Percentiles rank a stretch among this genome's conserved stretches.
Evolutionary conservation across 2,797 vertebrate species (phyloP).

Genomic region (Rachycentron canadum): DNA sequence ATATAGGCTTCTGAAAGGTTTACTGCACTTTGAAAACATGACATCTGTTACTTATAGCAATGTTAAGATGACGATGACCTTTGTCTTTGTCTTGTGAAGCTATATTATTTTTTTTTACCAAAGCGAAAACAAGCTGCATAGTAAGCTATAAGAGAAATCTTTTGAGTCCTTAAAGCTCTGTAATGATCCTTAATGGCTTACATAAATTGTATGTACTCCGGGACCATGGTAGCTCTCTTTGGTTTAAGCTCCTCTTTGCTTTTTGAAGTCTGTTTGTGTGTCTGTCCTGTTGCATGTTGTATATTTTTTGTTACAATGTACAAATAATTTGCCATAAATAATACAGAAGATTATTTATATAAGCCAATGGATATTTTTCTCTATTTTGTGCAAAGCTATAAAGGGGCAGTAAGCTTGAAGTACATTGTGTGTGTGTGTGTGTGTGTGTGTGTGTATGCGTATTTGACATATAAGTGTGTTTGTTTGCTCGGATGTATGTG

Average conservation of each 20-base stretch:
- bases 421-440: conserved; percentile 12
- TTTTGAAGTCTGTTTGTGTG: neutral
- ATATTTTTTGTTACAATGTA: neutral
- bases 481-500: conserved; percentile 23
- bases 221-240: neutral
- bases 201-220: neutral
- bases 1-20: conserved; percentile 14
- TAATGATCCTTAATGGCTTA: conserved; percentile 23
- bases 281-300: neutral
- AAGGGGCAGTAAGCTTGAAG: neutral
- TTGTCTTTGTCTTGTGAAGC: conserved; percentile 2
- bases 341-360: neutral
- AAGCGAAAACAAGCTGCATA: conserved; percentile 5
- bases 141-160: neutral
- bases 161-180: neutral
- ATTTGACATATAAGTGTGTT: conserved; percentile 27
- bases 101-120: neutral
- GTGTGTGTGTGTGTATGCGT: conserved; percentile 30
- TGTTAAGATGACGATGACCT: neutral
- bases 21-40: conserved; percentile 1
- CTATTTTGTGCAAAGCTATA: neutral
- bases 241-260: neutral
- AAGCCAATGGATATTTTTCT: neutral
- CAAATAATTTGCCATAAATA: neutral
- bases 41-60: neutral